Percentiles rank a stretch among this genome's conserved stretches.
phyloP scores from a whole-genome alignment of 1,140 invertebrate species.

The Musca vetustissima region DNA sequence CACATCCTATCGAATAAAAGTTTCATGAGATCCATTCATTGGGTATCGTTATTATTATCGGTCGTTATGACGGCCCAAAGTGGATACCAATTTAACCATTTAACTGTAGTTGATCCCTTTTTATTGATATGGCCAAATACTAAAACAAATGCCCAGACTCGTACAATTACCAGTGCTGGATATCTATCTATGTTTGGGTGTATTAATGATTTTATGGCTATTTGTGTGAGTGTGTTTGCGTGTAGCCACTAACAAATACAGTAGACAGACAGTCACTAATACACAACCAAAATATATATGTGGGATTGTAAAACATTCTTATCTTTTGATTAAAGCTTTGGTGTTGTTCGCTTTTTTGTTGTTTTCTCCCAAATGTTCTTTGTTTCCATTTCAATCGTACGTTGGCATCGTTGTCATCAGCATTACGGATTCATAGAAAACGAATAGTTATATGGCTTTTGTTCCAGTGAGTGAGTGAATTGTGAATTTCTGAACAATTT shows the following conservation, averaged over 20 bases:
- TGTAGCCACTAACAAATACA: too few relatives aligned
- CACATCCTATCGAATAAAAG: neutral
- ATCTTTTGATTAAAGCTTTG: conserved; percentile 19
- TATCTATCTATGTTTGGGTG: neutral
- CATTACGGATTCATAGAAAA: neutral
- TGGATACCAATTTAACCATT: conserved; percentile 11
- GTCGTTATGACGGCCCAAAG: neutral
- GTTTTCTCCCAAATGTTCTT: conserved; percentile 1
- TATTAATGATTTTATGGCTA: conserved; percentile 15
- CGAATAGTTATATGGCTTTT: conserved; percentile 7
- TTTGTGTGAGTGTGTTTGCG: neutral
- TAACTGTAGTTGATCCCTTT: conserved; percentile 12
- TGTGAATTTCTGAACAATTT: neutral
- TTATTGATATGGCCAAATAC: neutral
- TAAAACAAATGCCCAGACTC: too few relatives aligned
- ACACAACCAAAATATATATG: too few relatives aligned
- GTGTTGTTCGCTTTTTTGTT: neutral
- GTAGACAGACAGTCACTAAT: too few relatives aligned
- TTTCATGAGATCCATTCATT: conserved; percentile 11
- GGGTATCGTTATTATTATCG: neutral
- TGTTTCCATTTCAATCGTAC: neutral
- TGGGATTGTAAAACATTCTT: conserved; percentile 12
- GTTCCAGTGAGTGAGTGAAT: neutral
- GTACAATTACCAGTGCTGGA: neutral
- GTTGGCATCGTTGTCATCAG: conserved; percentile 1